These are phyloP conservation scores for Leptinotarsa undecemlineata DNA, from an alignment of 1,140 invertebrate species.

Conservation along the genomic window DNA sequence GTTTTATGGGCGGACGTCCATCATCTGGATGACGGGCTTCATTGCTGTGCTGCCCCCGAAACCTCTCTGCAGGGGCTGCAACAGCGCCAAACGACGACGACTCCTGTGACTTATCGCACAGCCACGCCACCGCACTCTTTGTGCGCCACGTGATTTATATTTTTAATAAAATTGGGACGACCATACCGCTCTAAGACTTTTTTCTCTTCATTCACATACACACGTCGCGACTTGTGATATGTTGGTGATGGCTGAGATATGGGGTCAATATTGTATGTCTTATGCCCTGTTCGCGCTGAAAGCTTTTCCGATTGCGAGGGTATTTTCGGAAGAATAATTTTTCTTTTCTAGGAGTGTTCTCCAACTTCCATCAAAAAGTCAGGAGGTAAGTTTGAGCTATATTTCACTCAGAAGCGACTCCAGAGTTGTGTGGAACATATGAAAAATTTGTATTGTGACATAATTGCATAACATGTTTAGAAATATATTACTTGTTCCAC, in stretches of 20 bases:
- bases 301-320: not conserved
- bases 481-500: no score
- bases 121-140: slow-evolving; percentile 44
- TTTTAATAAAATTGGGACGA: slow-evolving; percentile 46
- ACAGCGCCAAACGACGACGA: slow-evolving; percentile 26
- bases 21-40: slow-evolving; percentile 69
- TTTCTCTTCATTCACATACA: slow-evolving; percentile 24
- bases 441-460: no score
- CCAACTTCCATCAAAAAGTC: no score
- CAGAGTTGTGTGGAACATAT: no score
- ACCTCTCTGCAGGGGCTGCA: slow-evolving; percentile 36
- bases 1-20: slow-evolving; percentile 68
- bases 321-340: no score
- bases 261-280: slow-evolving; percentile 13
- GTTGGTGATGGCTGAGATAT: slow-evolving; percentile 22
- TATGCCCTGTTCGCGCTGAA: not conserved
- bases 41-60: slow-evolving; percentile 58
- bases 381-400: no score
- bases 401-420: no score
- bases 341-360: no score
- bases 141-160: slow-evolving; percentile 44
- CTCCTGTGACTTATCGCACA: slow-evolving; percentile 42
- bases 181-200: slow-evolving; percentile 11
- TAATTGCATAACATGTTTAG: no score
- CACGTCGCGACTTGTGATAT: slow-evolving; percentile 18